Conservation (phyloP, 2,888 invertebrate species). For the Diarsia mendica region DNA sequence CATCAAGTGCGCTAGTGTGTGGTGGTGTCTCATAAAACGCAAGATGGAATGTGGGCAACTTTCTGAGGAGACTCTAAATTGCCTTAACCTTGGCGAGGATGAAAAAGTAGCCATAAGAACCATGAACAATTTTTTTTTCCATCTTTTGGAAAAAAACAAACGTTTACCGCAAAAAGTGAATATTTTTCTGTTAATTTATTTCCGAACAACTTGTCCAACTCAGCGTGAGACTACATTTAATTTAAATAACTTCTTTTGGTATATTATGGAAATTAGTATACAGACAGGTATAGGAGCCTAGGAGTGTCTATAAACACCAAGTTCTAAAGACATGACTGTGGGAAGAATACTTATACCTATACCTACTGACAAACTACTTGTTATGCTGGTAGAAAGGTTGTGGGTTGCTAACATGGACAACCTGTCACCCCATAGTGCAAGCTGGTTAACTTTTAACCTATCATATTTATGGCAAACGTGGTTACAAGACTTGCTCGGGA, state of each 20-base stretch:
- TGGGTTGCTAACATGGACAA: conserved; percentile 30
- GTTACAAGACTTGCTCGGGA: conserved; percentile 29
- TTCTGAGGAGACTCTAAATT: not conserved
- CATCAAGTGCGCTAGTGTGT: no score
- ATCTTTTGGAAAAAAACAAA: not conserved
- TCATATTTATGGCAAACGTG: conserved; percentile 40
- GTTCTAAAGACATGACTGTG: conserved; percentile 17
- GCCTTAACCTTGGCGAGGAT: no score
- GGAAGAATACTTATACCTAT: conserved; percentile 10
- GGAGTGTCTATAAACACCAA: not conserved
- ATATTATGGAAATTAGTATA: conserved; percentile 3
- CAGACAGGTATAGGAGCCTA: not conserved
- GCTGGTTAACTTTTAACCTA: conserved; percentile 55
- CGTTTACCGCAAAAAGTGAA: not conserved
- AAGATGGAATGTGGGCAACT: no score
- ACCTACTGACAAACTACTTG: conserved; percentile 8
- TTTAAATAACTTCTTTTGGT: not conserved
- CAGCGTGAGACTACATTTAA: not conserved
- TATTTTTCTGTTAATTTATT: not conserved
- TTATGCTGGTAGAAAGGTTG: conserved; percentile 36
- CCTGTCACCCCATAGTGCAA: conserved; percentile 40
- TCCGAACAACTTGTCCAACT: not conserved
- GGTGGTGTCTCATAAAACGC: no score
- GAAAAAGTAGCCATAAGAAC: not conserved
- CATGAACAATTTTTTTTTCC: not conserved